These are phyloP conservation scores for Drosophila guanche DNA, from an alignment of 1,140 invertebrate species.

Conservation along the genomic window DNA sequence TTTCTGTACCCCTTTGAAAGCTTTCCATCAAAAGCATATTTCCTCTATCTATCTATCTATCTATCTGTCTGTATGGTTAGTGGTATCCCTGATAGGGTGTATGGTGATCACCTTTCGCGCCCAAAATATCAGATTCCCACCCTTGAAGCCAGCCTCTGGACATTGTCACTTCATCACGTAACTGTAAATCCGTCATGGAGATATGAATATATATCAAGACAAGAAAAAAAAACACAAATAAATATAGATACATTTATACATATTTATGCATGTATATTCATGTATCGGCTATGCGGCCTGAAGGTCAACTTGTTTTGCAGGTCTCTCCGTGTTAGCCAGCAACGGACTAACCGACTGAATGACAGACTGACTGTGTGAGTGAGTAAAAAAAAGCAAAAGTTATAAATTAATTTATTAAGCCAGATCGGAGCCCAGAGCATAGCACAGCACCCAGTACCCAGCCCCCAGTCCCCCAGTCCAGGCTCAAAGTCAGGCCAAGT, in stretches of 20 bases:
- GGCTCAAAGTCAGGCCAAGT: constrained; percentile 5
- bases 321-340: neutral
- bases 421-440: constrained; percentile 40
- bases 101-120: neutral
- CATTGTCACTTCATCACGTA: constrained; percentile 18
- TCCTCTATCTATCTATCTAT: too few species aligned
- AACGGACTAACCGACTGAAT: too few species aligned
- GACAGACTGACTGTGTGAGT: neutral
- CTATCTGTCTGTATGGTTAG: too few species aligned
- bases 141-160: constrained; percentile 35
- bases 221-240: constrained; percentile 12
- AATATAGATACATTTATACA: constrained; percentile 16
- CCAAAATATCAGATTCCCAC: constrained; percentile 25
- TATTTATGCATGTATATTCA: constrained; percentile 13
- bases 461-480: too few species aligned
- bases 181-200: constrained; percentile 37
- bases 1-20: too few species aligned
- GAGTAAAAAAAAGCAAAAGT: constrained; percentile 55
- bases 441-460: neutral
- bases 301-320: constrained; percentile 70
- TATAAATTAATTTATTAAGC: constrained; percentile 72
- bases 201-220: neutral
- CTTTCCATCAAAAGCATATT: too few species aligned
- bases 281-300: constrained; percentile 31
- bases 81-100: too few species aligned